Conservation (phyloP, 2,113 vertebrate genomes). For the Corythornis cristatus region DNA sequence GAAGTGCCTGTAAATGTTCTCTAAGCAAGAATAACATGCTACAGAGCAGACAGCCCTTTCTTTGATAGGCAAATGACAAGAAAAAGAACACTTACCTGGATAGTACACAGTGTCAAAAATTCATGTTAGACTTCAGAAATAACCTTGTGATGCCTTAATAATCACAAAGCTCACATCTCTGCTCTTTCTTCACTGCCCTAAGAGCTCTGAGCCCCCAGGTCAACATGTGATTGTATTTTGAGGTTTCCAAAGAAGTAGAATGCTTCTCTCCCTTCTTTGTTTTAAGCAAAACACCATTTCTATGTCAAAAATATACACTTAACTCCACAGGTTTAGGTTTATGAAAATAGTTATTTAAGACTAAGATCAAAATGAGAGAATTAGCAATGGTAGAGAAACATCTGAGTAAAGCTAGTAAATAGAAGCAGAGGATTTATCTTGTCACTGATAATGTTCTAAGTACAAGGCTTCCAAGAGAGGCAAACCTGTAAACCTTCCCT, state of each 20-base stretch:
- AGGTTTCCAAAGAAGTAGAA: neutral
- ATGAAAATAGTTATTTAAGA: neutral
- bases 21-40: neutral
- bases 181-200: neutral
- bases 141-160: neutral
- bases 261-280: neutral
- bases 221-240: neutral
- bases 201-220: neutral
- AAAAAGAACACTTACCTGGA: neutral
- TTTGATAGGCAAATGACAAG: neutral
- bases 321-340: neutral
- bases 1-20: neutral
- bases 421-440: neutral
- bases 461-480: neutral
- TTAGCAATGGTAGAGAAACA: neutral
- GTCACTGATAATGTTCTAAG: neutral
- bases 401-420: neutral
- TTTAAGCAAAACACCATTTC: neutral
- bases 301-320: neutral
- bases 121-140: neutral
- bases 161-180: neutral
- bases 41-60: neutral
- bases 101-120: neutral
- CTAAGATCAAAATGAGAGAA: neutral
- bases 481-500: neutral